Percentiles rank a stretch among this genome's conserved stretches.
These are phyloP conservation scores for Acanthurus lineatus DNA, from an alignment of 2,797 vertebrate genomes.

Conservation along the genomic window DNA sequence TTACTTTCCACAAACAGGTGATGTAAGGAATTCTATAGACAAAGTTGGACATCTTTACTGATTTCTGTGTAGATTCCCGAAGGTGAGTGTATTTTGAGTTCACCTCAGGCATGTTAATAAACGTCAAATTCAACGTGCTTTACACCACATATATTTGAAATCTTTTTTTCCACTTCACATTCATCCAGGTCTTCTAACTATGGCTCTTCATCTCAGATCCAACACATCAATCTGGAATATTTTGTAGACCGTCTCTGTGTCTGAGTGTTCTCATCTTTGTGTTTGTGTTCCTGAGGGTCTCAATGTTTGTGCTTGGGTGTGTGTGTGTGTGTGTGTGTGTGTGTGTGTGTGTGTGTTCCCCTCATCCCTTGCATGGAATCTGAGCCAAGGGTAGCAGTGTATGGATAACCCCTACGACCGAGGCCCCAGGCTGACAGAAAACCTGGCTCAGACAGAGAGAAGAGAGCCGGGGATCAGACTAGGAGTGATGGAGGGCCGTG, in stretches of 20 bases:
- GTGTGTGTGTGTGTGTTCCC: constrained; percentile 9
- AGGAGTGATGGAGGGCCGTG: constrained; percentile 69
- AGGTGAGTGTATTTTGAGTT: constrained; percentile 71
- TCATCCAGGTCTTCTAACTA: constrained; percentile 42
- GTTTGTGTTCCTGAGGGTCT: constrained; percentile 58
- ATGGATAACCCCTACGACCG: constrained; percentile 67
- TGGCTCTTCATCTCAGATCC: constrained; percentile 54
- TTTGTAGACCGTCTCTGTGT: constrained; percentile 56
- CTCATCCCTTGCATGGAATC: constrained; percentile 37
- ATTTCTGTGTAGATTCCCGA: constrained; percentile 55
- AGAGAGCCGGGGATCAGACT: constrained; percentile 67
- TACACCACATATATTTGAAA: constrained; percentile 64
- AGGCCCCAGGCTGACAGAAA: constrained; percentile 61
- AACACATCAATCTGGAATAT: constrained; percentile 66
- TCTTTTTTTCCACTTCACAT: constrained; percentile 48
- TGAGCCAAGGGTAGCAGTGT: constrained; percentile 63
- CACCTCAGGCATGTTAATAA: constrained; percentile 73
- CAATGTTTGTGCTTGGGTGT: constrained; percentile 42
- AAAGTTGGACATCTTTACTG: constrained; percentile 39
- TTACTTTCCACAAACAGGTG: constrained; percentile 43
- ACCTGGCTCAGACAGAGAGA: constrained; percentile 58
- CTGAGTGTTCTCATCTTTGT: constrained; percentile 31
- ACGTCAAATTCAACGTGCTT: constrained; percentile 64
- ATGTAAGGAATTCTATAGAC: constrained; percentile 39
- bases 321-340: constrained; percentile 16